A percentile compares a stretch with the other conserved stretches of the same genome.
Conservation (phyloP, 2,888 invertebrate genomes). For the Tenthredo distinguenda region DNA sequence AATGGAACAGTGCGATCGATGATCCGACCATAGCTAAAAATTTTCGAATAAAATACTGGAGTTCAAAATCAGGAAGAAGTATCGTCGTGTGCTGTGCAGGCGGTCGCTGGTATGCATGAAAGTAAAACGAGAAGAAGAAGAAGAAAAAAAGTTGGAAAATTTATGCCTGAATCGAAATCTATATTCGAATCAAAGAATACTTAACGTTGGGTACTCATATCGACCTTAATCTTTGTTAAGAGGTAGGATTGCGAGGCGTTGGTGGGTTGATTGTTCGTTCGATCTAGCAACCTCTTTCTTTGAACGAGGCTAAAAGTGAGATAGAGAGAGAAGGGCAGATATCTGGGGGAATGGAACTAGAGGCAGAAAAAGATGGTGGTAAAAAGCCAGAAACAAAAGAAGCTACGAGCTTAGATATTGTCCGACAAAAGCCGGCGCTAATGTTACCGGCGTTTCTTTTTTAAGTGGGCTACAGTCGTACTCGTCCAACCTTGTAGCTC, state of each 20-base stretch:
- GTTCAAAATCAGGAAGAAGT: neutral
- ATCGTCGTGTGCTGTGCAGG: neutral
- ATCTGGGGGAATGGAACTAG: neutral
- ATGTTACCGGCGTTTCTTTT: constrained; percentile 34
- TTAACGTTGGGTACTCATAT: constrained; percentile 29
- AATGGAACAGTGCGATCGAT: neutral
- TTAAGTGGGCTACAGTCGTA: constrained; percentile 10
- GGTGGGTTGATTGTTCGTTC: constrained; percentile 46
- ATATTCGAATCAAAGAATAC: constrained; percentile 36
- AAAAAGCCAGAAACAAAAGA: constrained; percentile 48
- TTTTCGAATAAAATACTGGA: neutral
- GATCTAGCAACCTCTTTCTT: constrained; percentile 47
- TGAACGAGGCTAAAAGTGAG: constrained; percentile 42
- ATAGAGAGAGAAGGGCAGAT: neutral
- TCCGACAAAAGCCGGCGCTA: constrained; percentile 44
- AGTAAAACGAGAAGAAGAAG: neutral
- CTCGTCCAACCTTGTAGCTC: neutral
- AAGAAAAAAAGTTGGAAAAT: neutral
- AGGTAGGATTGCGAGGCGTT: constrained; percentile 44
- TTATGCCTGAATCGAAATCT: constrained; percentile 25
- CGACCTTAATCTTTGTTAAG: constrained; percentile 45
- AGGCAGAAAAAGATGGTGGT: neutral
- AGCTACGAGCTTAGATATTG: constrained; percentile 44
- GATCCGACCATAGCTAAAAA: neutral
- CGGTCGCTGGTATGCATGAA: neutral